Base-by-base conservation (phyloP, 1,140 invertebrate genomes). In the Heliothis subflexa region DNA sequence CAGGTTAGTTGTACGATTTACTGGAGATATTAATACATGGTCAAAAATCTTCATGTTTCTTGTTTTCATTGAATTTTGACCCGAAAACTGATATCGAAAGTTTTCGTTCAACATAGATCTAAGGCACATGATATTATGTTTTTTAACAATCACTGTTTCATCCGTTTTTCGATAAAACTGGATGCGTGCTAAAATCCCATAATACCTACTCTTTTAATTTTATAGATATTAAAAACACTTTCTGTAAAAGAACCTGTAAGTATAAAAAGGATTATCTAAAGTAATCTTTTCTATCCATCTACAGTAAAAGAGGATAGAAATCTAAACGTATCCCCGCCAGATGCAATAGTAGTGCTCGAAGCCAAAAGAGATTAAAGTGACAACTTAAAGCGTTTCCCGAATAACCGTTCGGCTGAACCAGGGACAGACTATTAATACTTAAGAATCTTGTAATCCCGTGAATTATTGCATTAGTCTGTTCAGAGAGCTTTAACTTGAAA, bases 321-420 rank as follows among this genome's bases (percentile, higher is more conserved):
- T 50, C 64, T 50, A 68, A 61, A 57, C 55, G 16, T 47, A 33
- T 73, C 33, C 3, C 33, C 12, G 45, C 40, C 16, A 28, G 54
- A 55, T 72, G 52, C 52, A 72, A 49, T 18, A 74, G 28, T 57
- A 18, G 18, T 64, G 16, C 59, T 68, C 21, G 21, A 50, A 28
- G 47, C 59, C 73, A 64, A 73, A 73, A 75, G 45, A 75, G 47
- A 75, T 75, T 75, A 75, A 64, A 62, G 57, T 64, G 45, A 62
- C 40, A 73, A 59, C 25, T 75, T 75, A 33, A 50, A 52, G 45
- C 45, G 57, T 18, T 74, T 74, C n/a, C 72, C 57, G 40, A 74
- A 74, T 74, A 62, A 33, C 72, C 55, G n/a, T 45, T 61, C 45
- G 16, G 54, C 28, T 49, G 47, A 73, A 61, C 28, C 50, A 33